Conservation (phyloP, 2,888 invertebrate genomes). For the Tupiocoris notatus region DNA sequence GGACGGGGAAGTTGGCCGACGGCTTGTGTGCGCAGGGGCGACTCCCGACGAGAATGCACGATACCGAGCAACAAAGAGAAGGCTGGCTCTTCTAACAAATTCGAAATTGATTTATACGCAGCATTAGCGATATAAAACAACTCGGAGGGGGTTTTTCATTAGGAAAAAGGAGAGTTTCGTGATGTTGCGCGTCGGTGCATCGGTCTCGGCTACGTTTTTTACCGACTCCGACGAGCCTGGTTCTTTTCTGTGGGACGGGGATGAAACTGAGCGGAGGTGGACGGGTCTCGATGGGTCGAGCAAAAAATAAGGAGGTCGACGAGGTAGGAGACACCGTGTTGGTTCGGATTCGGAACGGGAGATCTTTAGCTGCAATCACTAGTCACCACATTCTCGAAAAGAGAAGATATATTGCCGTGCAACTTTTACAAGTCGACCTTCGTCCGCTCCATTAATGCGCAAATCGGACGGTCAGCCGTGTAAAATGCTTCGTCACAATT, state of each 20-base stretch:
- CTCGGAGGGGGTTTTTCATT: background rate
- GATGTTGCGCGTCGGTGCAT: background rate
- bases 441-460: too few species aligned
- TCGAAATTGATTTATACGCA: conserved; percentile 34
- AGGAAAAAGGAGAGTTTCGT: background rate
- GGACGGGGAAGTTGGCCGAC: background rate
- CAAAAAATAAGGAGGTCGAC: background rate
- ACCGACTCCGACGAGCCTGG: background rate
- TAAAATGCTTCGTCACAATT: too few species aligned
- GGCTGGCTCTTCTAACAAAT: conserved; percentile 21
- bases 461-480: too few species aligned
- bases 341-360: background rate
- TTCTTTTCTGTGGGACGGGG: background rate
- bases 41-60: background rate
- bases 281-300: background rate
- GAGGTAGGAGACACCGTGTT: background rate
- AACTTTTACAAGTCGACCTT: too few species aligned
- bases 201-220: background rate
- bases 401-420: conserved; percentile 1
- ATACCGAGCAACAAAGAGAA: background rate
- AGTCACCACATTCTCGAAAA: conserved; percentile 11
- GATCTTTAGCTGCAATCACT: conserved; percentile 8
- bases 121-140: conserved; percentile 13
- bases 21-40: too few species aligned
- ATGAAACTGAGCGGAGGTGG: background rate